These are phyloP conservation scores for Pangasianodon hypophthalmus DNA, from an alignment of 2,113 vertebrate species.

Conservation along the genomic window DNA sequence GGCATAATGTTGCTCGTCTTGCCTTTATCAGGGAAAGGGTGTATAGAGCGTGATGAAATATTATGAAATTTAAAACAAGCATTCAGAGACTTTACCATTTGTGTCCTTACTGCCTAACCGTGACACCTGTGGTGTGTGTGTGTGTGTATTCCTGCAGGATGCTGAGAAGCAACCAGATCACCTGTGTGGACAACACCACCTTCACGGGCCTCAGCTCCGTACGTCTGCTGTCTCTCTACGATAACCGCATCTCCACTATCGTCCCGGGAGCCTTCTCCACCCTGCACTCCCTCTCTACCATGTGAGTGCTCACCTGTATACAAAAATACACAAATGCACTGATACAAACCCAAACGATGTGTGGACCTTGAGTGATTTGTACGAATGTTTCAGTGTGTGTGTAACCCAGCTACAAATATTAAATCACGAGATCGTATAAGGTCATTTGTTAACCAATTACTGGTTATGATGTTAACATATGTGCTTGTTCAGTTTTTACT, in stretches of 20 bases:
- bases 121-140: not conserved
- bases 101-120: not conserved
- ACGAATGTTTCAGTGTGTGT: not conserved
- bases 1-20: not conserved
- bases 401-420: not conserved
- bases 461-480: not conserved
- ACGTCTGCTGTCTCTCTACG: conserved; percentile 92
- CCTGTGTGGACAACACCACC: conserved; percentile 91
- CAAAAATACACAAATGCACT: not conserved
- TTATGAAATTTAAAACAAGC: not conserved
- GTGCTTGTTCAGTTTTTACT: not conserved
- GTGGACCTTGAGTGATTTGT: not conserved
- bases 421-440: not conserved
- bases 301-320: conserved; percentile 79
- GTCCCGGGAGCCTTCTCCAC: conserved; percentile 93
- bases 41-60: not conserved
- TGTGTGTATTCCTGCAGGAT: conserved; percentile 74
- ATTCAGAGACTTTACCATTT: not conserved
- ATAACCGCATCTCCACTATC: conserved; percentile 93
- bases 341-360: not conserved
- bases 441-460: conserved; percentile 1
- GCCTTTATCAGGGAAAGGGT: not conserved
- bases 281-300: conserved; percentile 93
- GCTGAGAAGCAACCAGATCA: conserved; percentile 94
- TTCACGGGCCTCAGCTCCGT: conserved; percentile 94